A percentile compares a stretch with the other conserved stretches of the same genome.
Evolutionary conservation across 2,797 vertebrate species (phyloP).

Genomic region (Eulemur coronatus): DNA sequence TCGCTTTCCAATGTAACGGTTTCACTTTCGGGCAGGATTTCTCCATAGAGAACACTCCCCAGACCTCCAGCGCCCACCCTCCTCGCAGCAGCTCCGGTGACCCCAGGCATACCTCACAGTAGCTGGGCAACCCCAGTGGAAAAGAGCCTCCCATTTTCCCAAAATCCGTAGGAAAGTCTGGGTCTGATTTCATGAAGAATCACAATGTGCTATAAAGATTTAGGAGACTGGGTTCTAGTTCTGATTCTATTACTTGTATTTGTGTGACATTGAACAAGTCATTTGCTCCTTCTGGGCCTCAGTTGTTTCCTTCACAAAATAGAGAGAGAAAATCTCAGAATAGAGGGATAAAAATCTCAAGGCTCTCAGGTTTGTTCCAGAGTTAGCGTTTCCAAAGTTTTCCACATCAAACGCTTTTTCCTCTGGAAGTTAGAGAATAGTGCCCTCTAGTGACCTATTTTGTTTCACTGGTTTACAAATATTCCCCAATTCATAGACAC

Average conservation of each 20-base stretch:
- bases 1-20: not conserved
- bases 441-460: not conserved
- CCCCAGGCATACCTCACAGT: not conserved
- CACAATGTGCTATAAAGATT: not conserved
- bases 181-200: not conserved
- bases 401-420: not conserved
- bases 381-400: not conserved
- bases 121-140: not conserved
- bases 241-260: not conserved
- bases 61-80: not conserved
- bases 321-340: not conserved
- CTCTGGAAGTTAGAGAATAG: not conserved
- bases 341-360: not conserved
- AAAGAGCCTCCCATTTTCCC: not conserved
- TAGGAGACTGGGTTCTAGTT: not conserved
- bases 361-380: not conserved
- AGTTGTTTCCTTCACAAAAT: not conserved
- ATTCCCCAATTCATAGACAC: not conserved
- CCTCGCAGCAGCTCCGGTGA: not conserved
- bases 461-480: not conserved
- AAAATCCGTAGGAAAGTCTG: not conserved
- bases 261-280: not conserved
- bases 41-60: not conserved
- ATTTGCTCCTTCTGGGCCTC: not conserved
- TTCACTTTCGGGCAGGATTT: not conserved